phyloP scores from a whole-genome alignment of 1,140 invertebrate genomes.

The Drosophila lini region DNA sequence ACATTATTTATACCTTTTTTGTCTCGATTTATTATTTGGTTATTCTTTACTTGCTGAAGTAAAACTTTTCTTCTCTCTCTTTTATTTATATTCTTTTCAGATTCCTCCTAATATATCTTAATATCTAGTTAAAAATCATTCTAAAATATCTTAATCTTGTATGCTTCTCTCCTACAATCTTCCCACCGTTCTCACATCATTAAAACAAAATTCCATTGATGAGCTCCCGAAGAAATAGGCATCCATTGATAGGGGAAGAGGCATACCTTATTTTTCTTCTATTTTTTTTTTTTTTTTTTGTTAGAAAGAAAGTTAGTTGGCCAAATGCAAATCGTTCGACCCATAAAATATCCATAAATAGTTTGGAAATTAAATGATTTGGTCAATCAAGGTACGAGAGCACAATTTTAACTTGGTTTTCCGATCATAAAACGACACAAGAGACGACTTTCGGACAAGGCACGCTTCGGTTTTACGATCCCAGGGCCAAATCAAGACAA shows the following conservation, averaged over 20 bases:
- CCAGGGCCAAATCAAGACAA: constrained; percentile 24
- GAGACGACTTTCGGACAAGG: constrained; percentile 14
- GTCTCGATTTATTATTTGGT: neutral
- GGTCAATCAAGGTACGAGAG: constrained; percentile 44
- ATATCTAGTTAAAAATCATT: neutral
- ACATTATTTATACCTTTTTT: neutral
- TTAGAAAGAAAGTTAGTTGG: constrained; percentile 50
- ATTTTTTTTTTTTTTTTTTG: neutral
- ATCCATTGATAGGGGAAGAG: constrained; percentile 10
- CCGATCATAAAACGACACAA: constrained; percentile 28
- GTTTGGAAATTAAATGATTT: constrained; percentile 47
- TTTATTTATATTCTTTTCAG: neutral
- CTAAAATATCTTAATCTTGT: constrained; percentile 21
- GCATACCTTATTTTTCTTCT: constrained; percentile 1
- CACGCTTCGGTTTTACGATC: constrained; percentile 49
- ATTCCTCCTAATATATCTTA: no score
- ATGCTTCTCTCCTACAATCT: neutral
- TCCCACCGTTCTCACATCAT: constrained; percentile 30
- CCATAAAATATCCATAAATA: constrained; percentile 51
- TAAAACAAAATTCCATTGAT: constrained; percentile 37
- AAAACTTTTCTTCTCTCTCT: neutral
- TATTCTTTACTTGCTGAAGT: neutral
- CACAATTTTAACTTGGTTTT: constrained; percentile 10
- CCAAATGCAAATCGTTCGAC: constrained; percentile 42
- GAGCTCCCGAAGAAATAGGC: neutral